Evolutionary conservation across 2,113 vertebrate genomes (phyloP).

Genomic region (Nicator chloris): DNA sequence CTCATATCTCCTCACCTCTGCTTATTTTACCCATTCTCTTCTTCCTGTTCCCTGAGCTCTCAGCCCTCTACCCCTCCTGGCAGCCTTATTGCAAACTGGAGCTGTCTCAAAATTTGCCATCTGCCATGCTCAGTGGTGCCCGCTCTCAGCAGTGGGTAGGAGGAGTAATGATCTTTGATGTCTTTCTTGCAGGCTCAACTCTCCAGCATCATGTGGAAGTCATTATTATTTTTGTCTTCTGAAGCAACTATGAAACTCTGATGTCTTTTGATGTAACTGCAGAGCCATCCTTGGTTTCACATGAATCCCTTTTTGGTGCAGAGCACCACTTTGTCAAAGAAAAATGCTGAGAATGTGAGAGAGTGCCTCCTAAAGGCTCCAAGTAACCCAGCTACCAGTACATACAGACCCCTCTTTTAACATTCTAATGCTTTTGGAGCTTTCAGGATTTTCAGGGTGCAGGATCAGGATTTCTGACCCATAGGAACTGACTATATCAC

Average conservation of each 20-base stretch:
- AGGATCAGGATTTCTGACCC: background rate
- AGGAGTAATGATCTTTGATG: background rate
- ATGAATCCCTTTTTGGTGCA: background rate
- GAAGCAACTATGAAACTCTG: background rate
- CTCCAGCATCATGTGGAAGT: background rate
- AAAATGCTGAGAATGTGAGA: background rate
- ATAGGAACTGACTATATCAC: background rate
- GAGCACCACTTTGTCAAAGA: background rate
- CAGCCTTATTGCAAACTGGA: background rate
- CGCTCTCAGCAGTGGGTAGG: background rate
- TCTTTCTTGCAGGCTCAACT: background rate
- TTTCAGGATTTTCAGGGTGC: background rate
- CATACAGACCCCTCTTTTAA: background rate
- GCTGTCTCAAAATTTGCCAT: background rate
- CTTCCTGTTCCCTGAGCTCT: background rate
- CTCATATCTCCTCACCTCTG: background rate
- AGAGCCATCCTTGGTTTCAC: background rate
- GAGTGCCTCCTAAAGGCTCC: background rate
- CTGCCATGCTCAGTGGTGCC: background rate
- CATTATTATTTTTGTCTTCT: background rate
- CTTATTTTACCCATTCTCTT: background rate
- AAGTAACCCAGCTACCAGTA: background rate
- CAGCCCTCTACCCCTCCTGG: background rate
- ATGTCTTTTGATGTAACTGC: background rate
- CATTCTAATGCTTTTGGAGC: background rate